A percentile compares a stretch with the other conserved stretches of the same genome.
Conservation (phyloP, 2,888 invertebrate genomes). For the Thysanoteuthis rhombus region DNA sequence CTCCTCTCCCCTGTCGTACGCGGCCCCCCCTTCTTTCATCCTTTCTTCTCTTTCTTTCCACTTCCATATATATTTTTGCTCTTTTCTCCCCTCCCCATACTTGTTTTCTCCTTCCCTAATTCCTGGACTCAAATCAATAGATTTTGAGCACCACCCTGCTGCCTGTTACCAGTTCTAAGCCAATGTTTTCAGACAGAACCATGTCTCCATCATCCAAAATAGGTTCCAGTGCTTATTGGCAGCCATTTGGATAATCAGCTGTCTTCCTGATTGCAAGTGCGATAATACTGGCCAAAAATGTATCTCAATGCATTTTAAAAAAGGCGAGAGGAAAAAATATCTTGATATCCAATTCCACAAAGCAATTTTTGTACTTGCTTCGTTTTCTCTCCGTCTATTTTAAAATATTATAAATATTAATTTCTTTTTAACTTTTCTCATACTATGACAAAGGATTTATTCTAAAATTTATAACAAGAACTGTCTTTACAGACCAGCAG, state of each 20-base stretch:
- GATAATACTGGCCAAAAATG: background rate
- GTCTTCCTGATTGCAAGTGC: background rate
- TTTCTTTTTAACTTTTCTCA: background rate
- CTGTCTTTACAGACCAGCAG: background rate
- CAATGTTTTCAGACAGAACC: background rate
- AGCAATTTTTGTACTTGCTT: background rate
- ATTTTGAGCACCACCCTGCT: background rate
- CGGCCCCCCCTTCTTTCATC: too few species aligned
- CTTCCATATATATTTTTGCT: too few species aligned
- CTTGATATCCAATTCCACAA: too few species aligned
- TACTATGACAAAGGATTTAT: background rate
- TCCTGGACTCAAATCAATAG: background rate
- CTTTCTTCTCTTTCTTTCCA: too few species aligned
- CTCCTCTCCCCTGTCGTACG: too few species aligned
- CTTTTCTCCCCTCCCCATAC: background rate
- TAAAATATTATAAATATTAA: background rate
- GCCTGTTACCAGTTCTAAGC: background rate
- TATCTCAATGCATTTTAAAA: background rate
- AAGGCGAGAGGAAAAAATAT: background rate
- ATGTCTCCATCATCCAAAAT: background rate
- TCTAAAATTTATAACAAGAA: background rate
- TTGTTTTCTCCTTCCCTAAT: background rate
- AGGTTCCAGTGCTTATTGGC: conserved; percentile 12
- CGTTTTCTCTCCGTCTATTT: background rate
- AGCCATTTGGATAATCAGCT: background rate